Evolutionary conservation across 2,888 invertebrate genomes (phyloP).

Genomic region (Anaspis maculata): DNA sequence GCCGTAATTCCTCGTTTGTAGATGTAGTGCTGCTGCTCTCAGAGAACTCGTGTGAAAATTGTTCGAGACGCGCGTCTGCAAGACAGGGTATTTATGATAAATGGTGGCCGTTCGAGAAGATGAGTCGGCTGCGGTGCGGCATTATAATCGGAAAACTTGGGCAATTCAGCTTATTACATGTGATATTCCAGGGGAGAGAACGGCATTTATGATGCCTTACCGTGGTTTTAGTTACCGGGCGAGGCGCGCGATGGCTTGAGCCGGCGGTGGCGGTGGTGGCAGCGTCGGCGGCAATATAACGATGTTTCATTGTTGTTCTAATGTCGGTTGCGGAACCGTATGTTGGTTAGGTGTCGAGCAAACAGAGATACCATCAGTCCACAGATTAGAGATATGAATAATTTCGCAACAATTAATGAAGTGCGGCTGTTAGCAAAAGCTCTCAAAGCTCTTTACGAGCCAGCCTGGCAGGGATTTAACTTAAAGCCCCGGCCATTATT

Average conservation of each 20-base stretch:
- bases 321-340: slow-evolving; percentile 16
- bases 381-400: slow-evolving; percentile 41
- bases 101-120: slow-evolving; percentile 10
- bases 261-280: too few relatives aligned
- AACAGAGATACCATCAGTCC: slow-evolving; percentile 39
- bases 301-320: slow-evolving; percentile 18
- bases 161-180: slow-evolving; percentile 15
- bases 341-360: slow-evolving; percentile 22
- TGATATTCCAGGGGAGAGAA: slow-evolving; percentile 13
- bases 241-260: slow-evolving; percentile 16
- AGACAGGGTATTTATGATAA: slow-evolving; percentile 14
- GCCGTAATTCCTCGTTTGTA: too few relatives aligned
- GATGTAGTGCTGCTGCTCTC: too few relatives aligned
- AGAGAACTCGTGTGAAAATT: too few relatives aligned
- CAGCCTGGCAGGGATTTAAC: slow-evolving; percentile 28
- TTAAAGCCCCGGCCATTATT: slow-evolving; percentile 33
- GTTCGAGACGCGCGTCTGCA: too few relatives aligned
- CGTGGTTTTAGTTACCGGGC: slow-evolving; percentile 15
- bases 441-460: slow-evolving; percentile 35
- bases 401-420: slow-evolving; percentile 40
- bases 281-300: slow-evolving; percentile 14
- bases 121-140: slow-evolving; percentile 9
- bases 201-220: slow-evolving; percentile 13
- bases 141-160: slow-evolving; percentile 19
- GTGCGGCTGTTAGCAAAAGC: slow-evolving; percentile 35